These are phyloP conservation scores for Mesaphorura yosii DNA, from an alignment of 1,140 invertebrate species.

Conservation along the genomic window DNA sequence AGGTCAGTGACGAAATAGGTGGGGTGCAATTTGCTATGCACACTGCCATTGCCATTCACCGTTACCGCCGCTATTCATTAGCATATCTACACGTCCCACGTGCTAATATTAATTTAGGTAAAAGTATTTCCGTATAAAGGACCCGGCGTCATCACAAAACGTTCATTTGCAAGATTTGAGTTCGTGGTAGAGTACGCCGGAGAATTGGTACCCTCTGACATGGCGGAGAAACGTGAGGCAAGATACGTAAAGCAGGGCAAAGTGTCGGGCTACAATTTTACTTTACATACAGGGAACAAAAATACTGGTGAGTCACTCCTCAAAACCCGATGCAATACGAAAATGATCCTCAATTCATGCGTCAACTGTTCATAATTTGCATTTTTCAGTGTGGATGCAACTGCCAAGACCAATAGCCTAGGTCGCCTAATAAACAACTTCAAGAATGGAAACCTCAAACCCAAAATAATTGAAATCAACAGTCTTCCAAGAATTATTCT, in stretches of 20 bases:
- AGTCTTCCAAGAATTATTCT: constrained; percentile 72
- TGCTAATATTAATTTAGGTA: too few relatives aligned
- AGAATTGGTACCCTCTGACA: constrained; percentile 70
- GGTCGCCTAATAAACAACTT: constrained; percentile 95
- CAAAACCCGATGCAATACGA: too few relatives aligned
- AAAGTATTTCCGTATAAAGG: constrained; percentile 43
- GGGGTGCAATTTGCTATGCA: too few relatives aligned
- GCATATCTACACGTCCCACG: too few relatives aligned
- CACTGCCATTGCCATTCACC: too few relatives aligned
- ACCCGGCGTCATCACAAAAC: constrained; percentile 55
- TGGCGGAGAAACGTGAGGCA: constrained; percentile 70
- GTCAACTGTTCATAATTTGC: too few relatives aligned
- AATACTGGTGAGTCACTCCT: constrained; percentile 93
- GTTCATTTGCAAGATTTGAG: constrained; percentile 67
- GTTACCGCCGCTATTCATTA: too few relatives aligned
- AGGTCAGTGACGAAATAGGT: too few relatives aligned
- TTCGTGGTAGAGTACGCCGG: constrained; percentile 96
- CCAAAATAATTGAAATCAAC: constrained; percentile 69
- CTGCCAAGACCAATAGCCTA: constrained; percentile 70
- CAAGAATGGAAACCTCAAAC: constrained; percentile 76
- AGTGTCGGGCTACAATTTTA: constrained; percentile 99
- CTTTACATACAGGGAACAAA: constrained; percentile 77
- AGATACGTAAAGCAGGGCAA: constrained; percentile 73
- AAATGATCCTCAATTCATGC: too few relatives aligned
- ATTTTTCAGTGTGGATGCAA: constrained; percentile 88